Base-by-base conservation (phyloP, 1,140 invertebrate species). In the Musca vetustissima region DNA sequence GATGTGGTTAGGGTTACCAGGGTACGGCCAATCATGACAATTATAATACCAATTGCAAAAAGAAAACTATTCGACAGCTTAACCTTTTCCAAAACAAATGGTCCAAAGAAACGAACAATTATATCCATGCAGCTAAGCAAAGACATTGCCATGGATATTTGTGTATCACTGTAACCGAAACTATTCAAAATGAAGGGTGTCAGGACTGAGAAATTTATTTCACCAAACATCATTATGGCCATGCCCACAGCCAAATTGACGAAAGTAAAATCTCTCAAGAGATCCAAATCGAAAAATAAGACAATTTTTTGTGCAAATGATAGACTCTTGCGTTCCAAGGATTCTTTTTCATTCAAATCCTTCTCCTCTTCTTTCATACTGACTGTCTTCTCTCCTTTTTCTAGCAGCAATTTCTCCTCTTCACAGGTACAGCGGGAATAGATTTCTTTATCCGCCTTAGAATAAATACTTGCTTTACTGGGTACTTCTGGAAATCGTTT, bases 151-250 rank as follows among this genome's bases (percentile, higher is more conserved):
- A 84, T 78, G 0, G 88, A 88, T 2, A 88, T 85, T 81, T 89
- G 83, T 0, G 72, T 48, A 55, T 86, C 87, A 0, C 75, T 72
- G 66, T 88, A 84, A 0, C 85, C 85, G 64, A 84, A 88, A 71
- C 89, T 88, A 8, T 83, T 83, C 8, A 91, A 76, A 28, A 91
- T 89, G 69, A 91, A 89, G 1, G 89, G 89, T 0, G 88, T 89
- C 28, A 91, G 77, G 8, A 90, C 81, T 1, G 89, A 88, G 79
- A 91, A 91, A 75, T 90, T 91, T 47, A 90, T 80, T 79, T 91
- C 90, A 21, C 86, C 87, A 68, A 90, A 89, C 75, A 87, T 86
- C 24, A 89, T 88, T 25, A 91, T 79, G 36, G 87, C 88, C 74
- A 91, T 86, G 25, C 90, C 89, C 32, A 90, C 71, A 80, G 88